phyloP scores from a whole-genome alignment of 1,140 invertebrate species.

The Drosophila repletoides region DNA sequence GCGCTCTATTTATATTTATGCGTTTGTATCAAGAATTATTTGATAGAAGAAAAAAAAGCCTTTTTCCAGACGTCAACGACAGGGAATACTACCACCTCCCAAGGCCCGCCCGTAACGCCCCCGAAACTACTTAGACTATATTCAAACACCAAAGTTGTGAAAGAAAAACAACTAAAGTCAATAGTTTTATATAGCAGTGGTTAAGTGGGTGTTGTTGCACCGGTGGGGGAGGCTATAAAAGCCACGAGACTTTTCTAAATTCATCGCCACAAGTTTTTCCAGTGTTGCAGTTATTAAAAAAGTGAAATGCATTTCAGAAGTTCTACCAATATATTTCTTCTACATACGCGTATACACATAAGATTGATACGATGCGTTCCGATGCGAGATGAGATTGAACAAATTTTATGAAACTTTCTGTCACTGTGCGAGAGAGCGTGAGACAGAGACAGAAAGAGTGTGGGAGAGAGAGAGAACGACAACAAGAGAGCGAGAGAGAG shows the following conservation, averaged over 20 bases:
- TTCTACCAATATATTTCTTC: constrained; percentile 10
- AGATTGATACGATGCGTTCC: too few species aligned
- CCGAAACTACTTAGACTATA: not conserved
- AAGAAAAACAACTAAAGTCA: constrained; percentile 24
- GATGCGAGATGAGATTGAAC: constrained; percentile 10
- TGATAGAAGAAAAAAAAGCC: constrained; percentile 4
- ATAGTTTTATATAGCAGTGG: constrained; percentile 4
- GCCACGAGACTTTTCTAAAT: not conserved
- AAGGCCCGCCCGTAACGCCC: too few species aligned
- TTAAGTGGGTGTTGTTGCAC: not conserved
- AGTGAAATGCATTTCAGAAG: not conserved
- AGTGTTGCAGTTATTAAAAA: constrained; percentile 6
- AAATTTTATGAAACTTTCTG: constrained; percentile 29
- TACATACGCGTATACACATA: constrained; percentile 47
- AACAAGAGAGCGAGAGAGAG: constrained; percentile 27
- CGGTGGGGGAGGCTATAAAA: not conserved
- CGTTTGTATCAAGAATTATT: constrained; percentile 5
- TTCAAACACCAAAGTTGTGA: constrained; percentile 14
- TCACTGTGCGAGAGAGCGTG: constrained; percentile 19
- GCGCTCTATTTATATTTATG: constrained; percentile 25
- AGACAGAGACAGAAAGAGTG: not conserved
- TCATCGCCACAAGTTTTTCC: not conserved
- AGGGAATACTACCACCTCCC: not conserved
- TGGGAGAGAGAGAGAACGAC: not conserved
- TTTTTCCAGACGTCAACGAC: constrained; percentile 15